phyloP scores from a whole-genome alignment of 2,113 vertebrate species.

The Malaclemys terrapin region DNA sequence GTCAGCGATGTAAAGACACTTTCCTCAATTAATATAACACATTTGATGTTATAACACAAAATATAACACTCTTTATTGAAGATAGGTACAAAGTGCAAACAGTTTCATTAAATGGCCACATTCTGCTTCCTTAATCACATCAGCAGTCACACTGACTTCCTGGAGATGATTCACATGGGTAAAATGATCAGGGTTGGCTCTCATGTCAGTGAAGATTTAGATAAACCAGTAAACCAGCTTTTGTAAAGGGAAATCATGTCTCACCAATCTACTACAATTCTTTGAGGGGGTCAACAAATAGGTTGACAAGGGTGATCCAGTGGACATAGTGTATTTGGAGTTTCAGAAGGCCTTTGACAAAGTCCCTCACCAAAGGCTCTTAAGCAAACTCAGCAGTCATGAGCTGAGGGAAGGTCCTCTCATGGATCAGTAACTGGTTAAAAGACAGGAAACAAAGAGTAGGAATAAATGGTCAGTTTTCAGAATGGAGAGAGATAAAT shows the following conservation, averaged over 20 bases:
- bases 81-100: conserved; percentile 42
- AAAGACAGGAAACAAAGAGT: background rate
- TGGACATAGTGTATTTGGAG: background rate
- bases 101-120: conserved; percentile 48
- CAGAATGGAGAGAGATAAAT: no score
- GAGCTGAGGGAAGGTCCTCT: background rate
- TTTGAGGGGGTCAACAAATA: background rate
- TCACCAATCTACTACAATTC: background rate
- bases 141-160: background rate
- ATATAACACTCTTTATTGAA: conserved; percentile 55
- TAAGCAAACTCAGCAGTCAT: background rate
- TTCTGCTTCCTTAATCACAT: background rate
- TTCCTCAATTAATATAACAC: conserved; percentile 59
- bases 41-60: conserved; percentile 31
- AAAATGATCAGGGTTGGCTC: background rate
- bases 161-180: background rate
- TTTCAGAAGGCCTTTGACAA: background rate
- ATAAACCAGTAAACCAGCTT: background rate
- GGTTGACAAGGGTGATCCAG: background rate
- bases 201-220: background rate
- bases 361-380: background rate
- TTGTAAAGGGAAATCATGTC: background rate
- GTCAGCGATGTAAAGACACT: conserved; percentile 53
- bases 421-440: background rate
- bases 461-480: no score